These are phyloP conservation scores for Lagorchestes hirsutus DNA, from an alignment of 2,797 vertebrate genomes.

Conservation along the genomic window DNA sequence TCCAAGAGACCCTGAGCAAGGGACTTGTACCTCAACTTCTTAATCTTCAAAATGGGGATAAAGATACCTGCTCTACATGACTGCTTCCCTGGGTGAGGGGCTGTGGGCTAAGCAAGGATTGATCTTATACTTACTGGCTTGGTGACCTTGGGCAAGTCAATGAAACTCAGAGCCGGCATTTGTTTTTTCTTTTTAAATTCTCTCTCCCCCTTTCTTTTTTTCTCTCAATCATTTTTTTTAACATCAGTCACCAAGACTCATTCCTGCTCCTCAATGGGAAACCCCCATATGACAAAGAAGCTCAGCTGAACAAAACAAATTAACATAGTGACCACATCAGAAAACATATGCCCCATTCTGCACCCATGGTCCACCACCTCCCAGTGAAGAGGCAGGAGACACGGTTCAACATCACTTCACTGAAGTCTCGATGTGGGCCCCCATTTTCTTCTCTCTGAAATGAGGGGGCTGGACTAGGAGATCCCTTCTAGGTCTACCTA, in stretches of 20 bases:
- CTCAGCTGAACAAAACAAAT: neutral
- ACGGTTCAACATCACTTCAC: neutral
- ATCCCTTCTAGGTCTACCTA: neutral
- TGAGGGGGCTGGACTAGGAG: neutral
- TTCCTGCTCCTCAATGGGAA: neutral
- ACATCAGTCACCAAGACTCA: neutral
- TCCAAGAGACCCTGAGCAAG: fast-evolving
- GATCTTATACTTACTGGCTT: neutral
- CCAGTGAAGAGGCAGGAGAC: neutral
- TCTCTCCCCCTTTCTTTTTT: neutral
- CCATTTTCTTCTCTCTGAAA: neutral
- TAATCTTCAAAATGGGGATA: neutral
- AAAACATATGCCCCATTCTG: neutral
- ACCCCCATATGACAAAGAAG: neutral
- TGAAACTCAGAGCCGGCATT: neutral
- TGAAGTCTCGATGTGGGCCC: neutral
- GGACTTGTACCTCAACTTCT: neutral
- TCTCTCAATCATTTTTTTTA: neutral
- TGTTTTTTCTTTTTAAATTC: neutral
- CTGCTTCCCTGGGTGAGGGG: neutral
- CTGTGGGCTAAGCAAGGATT: neutral
- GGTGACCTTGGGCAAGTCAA: neutral
- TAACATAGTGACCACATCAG: neutral
- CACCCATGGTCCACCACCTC: neutral
- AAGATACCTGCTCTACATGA: neutral